Evolutionary conservation across 2,797 vertebrate genomes (phyloP), one percentile per base, ranked within the genome.

Genomic region (Xerus rutilus): DNA sequence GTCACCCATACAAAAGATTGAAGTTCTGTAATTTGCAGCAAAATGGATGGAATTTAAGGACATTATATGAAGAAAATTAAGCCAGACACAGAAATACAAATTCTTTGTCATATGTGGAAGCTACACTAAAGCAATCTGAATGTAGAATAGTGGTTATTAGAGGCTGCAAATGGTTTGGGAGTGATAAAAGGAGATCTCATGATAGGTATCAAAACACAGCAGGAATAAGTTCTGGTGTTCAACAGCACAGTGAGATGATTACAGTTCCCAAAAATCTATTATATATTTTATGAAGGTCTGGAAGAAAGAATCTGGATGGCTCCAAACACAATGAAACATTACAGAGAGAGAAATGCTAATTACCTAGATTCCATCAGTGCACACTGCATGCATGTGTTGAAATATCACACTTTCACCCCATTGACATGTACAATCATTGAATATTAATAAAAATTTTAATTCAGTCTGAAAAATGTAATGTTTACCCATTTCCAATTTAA

Each of bases 111-210:
- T 35, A 23, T 62, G 17, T 64, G 43, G 13, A 57, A 45, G 28
- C 18, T 39, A 39, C 32, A 35, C 5, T 3, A 82, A 28, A 17
- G 45, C 11, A 35, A 30, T 7, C 59, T 15, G 10, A 52, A 79
- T 72, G 11, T 57, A 3, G 25, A 86, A 49, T 35, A 39, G 14
- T 79, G 18, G 18, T 72, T 49, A 70, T 8, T 59, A 47, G 18
- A 25, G 0, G 13, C 4, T 18, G 0, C 3, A 79, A 30, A 57
- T 12, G 7, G 4, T 21, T 3, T 14, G 32, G 43, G 2, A 12
- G 35, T 3, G 0, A 49, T 23, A 62, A 70, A 79, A 70, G 7
- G 5, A 39, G 5, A 25, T 49, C 77, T 8, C 8, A 49, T 4
- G 62, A 39, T 59, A 5, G 2, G 4, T 49, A 18, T 25, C 8